Evolutionary conservation across 2,113 vertebrate species (phyloP), one percentile per base, ranked within the genome.

Genomic region (Bolborhynchus lineola): DNA sequence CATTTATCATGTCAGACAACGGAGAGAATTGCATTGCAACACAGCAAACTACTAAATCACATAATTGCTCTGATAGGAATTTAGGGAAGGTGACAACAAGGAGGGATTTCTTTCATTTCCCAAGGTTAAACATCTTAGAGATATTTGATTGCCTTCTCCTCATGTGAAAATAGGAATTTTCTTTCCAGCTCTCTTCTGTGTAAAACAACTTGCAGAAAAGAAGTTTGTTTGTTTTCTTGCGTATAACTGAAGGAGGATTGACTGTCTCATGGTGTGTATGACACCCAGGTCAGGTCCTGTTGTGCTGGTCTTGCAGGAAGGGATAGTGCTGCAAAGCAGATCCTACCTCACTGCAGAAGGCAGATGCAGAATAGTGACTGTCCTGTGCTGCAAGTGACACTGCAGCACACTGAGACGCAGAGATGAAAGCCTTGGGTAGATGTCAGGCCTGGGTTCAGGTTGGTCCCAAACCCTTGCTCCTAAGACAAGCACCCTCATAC

Each of bases 41-140:
- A 76, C 42, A 95, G 69, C 77, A 96, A 94, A 62, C 86, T 74
- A 65, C 49, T 89, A 84, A 94, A 95, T 94, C 92, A 28, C 13
- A 26, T 93, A 97, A 85, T 87, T 87, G 37, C 67, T 90, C 88
- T 80, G 86, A 72, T 92, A 92, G 95, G 0, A 2, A 75, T 60
- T 74, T 53, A 28, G 39, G 52, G 68, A 91, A 74, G 53, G 53
- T 88, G 87, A 81, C 64, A 92, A 52, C 42, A 71, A 17, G 16
- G 24, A 50, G 42, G 41, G 35, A 82, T 33, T 42, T 42, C 14
- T 92, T 92, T 93, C 67, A 77, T 88, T 65, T 90, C 65, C 80
- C 72, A 71, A 91, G 86, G 86, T 88, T 91, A 84, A 94, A 57
- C 15, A 84, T 65, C 77, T 92, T 47, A 7, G 21, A 86, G 44